phyloP scores from a whole-genome alignment of 2,888 invertebrate species.

The Amiota minor region DNA sequence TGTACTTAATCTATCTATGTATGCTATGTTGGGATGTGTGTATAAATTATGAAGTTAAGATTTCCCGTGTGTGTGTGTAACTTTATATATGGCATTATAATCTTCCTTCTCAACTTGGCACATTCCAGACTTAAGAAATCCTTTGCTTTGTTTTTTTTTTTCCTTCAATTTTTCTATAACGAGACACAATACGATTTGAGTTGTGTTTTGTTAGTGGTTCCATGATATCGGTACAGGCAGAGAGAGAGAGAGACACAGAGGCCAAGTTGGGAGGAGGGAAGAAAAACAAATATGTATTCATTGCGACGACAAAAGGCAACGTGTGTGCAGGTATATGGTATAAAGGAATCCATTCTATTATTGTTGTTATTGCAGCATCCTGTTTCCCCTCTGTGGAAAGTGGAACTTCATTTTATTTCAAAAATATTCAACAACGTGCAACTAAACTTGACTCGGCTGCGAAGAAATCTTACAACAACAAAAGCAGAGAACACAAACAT shows the following conservation, averaged over 20 bases:
- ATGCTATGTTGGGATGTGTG: too few relatives aligned
- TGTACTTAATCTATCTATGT: neutral
- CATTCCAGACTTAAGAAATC: too few relatives aligned
- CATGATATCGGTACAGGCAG: neutral
- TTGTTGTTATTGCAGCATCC: slow-evolving; percentile 33
- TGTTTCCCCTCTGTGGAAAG: slow-evolving; percentile 6
- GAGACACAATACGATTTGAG: slow-evolving; percentile 5
- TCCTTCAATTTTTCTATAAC: neutral
- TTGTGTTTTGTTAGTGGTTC: neutral
- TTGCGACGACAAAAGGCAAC: slow-evolving; percentile 37
- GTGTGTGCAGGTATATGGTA: slow-evolving; percentile 5
- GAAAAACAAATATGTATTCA: slow-evolving; percentile 48
- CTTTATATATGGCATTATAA: neutral
- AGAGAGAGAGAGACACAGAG: too few relatives aligned
- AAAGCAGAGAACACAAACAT: neutral
- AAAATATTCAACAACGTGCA: neutral
- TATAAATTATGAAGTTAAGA: slow-evolving; percentile 28
- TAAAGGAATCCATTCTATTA: slow-evolving; percentile 14
- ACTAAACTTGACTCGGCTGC: neutral
- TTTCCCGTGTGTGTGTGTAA: slow-evolving; percentile 6
- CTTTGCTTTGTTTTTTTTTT: too few relatives aligned
- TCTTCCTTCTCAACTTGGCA: neutral
- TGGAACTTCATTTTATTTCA: slow-evolving; percentile 21
- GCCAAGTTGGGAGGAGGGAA: slow-evolving; percentile 25
- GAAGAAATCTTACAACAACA: slow-evolving; percentile 36